phyloP scores from a whole-genome alignment of 2,113 vertebrate genomes.

The Chionodraco myersi region DNA sequence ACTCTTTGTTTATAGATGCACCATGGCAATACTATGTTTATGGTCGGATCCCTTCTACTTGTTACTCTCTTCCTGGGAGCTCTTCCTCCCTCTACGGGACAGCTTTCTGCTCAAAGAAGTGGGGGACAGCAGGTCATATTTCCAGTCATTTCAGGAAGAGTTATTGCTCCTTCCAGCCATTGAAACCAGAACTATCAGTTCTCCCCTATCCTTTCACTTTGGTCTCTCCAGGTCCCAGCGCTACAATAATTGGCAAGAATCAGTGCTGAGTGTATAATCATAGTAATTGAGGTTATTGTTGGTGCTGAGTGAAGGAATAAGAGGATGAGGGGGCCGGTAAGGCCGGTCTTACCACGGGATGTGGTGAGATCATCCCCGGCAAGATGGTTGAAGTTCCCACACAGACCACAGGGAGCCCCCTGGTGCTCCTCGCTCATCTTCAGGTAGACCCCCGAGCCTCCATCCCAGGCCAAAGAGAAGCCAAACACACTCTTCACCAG shows the following conservation, averaged over 20 bases:
- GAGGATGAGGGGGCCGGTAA: constrained; percentile 46
- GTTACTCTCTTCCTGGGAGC: constrained; percentile 16
- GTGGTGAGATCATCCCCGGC: constrained; percentile 92
- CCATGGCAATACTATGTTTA: not conserved
- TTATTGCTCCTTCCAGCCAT: constrained; percentile 51
- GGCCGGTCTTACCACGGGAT: constrained; percentile 86
- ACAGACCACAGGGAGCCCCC: constrained; percentile 92
- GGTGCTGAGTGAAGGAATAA: constrained; percentile 76
- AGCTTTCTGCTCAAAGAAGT: constrained; percentile 32
- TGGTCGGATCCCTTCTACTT: constrained; percentile 6
- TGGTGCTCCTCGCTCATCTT: constrained; percentile 94
- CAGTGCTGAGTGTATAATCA: constrained; percentile 74
- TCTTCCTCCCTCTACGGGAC: constrained; percentile 25
- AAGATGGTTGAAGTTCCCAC: constrained; percentile 95
- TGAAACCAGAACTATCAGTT: constrained; percentile 52
- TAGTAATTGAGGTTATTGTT: constrained; percentile 69
- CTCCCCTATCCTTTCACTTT: constrained; percentile 38
- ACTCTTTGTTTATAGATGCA: not conserved
- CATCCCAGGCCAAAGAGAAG: constrained; percentile 98
- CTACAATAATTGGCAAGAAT: constrained; percentile 58
- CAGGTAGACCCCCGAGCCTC: constrained; percentile 94
- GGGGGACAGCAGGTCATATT: constrained; percentile 57
- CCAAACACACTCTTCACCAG: constrained; percentile 97
- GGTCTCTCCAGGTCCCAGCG: constrained; percentile 35
- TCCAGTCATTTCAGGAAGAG: constrained; percentile 58